These are phyloP conservation scores for Cylas formicarius DNA, from an alignment of 1,140 invertebrate species.

Conservation along the genomic window DNA sequence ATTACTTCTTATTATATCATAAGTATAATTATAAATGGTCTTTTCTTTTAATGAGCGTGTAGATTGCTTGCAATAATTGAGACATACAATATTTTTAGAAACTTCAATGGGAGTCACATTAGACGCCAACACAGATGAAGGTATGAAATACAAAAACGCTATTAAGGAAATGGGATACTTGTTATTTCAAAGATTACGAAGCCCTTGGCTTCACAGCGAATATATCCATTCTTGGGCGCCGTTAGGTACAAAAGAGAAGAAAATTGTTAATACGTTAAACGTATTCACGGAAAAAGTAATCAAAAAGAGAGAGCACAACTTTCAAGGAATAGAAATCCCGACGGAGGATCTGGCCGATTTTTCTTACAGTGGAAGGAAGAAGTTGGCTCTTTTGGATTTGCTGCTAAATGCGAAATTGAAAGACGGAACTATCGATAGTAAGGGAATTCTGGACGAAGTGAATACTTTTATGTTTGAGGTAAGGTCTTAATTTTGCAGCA, in stretches of 20 bases:
- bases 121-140: not conserved
- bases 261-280: slow-evolving; percentile 50
- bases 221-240: not conserved
- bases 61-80: too few species aligned
- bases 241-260: slow-evolving; percentile 17
- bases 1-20: slow-evolving; percentile 1
- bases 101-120: slow-evolving; percentile 14
- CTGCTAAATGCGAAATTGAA: slow-evolving; percentile 53
- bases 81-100: slow-evolving; percentile 15
- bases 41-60: too few species aligned
- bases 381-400: slow-evolving; percentile 74
- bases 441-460: slow-evolving; percentile 73
- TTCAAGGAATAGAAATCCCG: slow-evolving; percentile 13
- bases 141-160: slow-evolving; percentile 8
- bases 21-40: not conserved
- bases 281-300: slow-evolving; percentile 50
- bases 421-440: slow-evolving; percentile 46
- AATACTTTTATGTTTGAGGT: slow-evolving; percentile 76
- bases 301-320: slow-evolving; percentile 13
- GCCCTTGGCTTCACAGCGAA: not conserved
- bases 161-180: slow-evolving; percentile 1
- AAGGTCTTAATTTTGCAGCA: slow-evolving; percentile 1
- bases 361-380: slow-evolving; percentile 42
- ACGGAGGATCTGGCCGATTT: not conserved
- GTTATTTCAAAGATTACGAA: not conserved